phyloP scores from a whole-genome alignment of 37 sponge, comb jelly and placozoan species.

The Oscarella lobularis region DNA sequence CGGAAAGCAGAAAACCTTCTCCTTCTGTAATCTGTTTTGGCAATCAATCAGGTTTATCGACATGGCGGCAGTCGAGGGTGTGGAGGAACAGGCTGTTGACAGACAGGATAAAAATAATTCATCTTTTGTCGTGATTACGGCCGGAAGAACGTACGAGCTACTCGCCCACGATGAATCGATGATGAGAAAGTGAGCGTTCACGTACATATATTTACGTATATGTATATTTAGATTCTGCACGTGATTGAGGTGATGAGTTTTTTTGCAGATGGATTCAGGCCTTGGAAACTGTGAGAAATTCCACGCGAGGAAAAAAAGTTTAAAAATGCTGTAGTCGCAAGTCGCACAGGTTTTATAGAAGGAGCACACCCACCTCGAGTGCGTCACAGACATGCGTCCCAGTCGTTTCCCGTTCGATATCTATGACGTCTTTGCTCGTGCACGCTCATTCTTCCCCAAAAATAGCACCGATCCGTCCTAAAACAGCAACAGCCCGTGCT shows the following conservation, averaged over 20 bases:
- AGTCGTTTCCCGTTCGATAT: too few relatives aligned
- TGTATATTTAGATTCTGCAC: not conserved
- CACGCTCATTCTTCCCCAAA: not conserved
- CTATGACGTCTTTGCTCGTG: too few relatives aligned
- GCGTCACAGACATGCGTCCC: too few relatives aligned
- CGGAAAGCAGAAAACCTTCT: too few relatives aligned
- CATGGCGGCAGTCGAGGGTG: not conserved
- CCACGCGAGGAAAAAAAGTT: too few relatives aligned
- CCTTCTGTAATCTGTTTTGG: too few relatives aligned
- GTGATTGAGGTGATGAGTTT: not conserved
- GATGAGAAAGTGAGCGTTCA: not conserved
- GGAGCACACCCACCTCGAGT: too few relatives aligned
- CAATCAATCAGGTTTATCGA: not conserved
- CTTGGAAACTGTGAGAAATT: not conserved
- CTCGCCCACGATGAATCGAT: not conserved
- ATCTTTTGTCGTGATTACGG: not conserved
- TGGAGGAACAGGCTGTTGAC: not conserved
- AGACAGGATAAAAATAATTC: not conserved
- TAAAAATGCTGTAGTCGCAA: constrained; percentile 2
- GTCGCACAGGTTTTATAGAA: not conserved
- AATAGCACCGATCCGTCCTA: not conserved
- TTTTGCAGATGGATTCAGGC: constrained; percentile 1
- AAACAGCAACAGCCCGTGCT: not conserved
- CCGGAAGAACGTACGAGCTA: not conserved
- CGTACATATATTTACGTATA: not conserved